Evolutionary conservation across 2,113 vertebrate genomes (phyloP).

Genomic region (Lynx canadensis): DNA sequence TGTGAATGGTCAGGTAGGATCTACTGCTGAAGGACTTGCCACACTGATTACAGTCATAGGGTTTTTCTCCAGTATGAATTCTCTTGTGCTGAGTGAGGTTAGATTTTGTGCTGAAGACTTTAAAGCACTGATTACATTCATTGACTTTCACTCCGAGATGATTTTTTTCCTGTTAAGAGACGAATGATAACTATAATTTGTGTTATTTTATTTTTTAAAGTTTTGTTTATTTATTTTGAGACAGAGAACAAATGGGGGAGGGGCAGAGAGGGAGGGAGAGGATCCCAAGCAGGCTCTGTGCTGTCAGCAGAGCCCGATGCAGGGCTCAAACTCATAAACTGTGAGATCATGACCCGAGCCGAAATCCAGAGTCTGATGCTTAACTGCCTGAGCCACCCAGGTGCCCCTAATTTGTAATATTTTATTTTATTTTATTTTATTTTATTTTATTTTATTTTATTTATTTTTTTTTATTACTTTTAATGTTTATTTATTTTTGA

Average conservation of each 20-base stretch:
- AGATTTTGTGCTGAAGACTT: conserved; percentile 75
- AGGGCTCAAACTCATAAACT: no score
- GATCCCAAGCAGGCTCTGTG: no score
- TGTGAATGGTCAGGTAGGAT: conserved; percentile 70
- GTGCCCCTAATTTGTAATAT: not conserved
- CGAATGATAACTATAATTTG: not conserved
- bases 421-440: not conserved
- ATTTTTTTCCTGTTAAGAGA: conserved; percentile 61
- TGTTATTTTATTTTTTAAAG: not conserved
- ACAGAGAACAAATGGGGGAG: no score
- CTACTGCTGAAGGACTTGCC: conserved; percentile 72
- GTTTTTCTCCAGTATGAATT: conserved; percentile 79
- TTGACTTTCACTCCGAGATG: conserved; percentile 66
- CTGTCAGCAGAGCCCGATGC: no score
- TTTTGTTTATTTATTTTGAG: no score
- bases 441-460: no score
- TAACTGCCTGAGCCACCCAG: no score
- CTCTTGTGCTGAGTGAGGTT: conserved; percentile 78
- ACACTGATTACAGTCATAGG: conserved; percentile 78
- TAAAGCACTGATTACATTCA: conserved; percentile 76
- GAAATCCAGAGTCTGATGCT: no score
- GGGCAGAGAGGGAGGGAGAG: no score
- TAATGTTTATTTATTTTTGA: no score
- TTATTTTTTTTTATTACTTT: no score
- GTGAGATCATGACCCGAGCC: no score